Evolutionary conservation across 1,140 invertebrate genomes (phyloP), one percentile per base, ranked within the genome.

Genomic region (Belonocnema kinseyi): DNA sequence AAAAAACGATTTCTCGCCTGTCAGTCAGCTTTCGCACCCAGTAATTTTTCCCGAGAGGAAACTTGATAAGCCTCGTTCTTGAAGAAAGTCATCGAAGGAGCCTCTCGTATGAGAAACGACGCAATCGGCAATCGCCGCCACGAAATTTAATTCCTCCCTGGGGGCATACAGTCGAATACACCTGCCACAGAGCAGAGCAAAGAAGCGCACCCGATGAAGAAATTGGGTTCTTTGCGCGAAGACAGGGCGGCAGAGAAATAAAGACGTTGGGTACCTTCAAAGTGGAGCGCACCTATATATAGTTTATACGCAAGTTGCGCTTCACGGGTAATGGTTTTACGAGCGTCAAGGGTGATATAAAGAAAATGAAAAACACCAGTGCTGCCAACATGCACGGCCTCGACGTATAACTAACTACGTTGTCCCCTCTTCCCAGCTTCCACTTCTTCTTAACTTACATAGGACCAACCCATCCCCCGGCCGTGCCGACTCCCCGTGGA

Each of bases 281-380:
- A 86, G 84, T 83, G 82, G 82, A 85, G 78, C 80, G 77, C 54
- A 75, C 61, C 77, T 81, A 81, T 80, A 80, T 78, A 77, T 79
- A 81, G 77, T 89, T 87, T 88, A 87, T 88, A 89, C 84, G 85
- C 85, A 86, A 91, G 89, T 91, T 89, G 88, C 86, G 87, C 86
- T 84, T 95, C 94, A 95, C 93, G 94, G 93, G 94, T 95, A 95
- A 95, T 95, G 95, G 94, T 92, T 95, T 95, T 95, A 95, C 94
- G 94, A 95, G 93, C 93, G 93, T 93, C 95, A 92, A 89, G 95
- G 95, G 94, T 95, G 93, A 95, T 94, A 95, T 95, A 95, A 95
- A 95, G 94, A 95, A 95, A 95, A 95, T 95, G 95, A 95, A 95
- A 95, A 95, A 95, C 94, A 95, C 92, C 84, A 80, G 82, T 82